These are phyloP conservation scores for Lepidiolamprologus cunningtoni DNA, from an alignment of 2,113 vertebrate genomes.

Conservation along the genomic window DNA sequence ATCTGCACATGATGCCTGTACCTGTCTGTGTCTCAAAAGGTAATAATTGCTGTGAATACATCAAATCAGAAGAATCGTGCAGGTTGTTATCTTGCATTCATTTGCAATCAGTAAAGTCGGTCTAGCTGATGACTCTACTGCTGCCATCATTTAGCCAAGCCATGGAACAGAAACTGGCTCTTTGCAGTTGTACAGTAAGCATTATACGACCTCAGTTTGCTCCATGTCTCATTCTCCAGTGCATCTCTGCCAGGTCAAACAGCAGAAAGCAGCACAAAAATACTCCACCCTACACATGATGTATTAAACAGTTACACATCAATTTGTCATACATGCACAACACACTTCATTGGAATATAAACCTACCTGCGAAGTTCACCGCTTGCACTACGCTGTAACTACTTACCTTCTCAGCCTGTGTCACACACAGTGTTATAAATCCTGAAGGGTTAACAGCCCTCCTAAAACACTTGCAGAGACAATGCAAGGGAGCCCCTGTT, in stretches of 20 bases:
- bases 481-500: slow-evolving; percentile 38
- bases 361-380: neutral
- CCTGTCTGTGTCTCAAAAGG: neutral
- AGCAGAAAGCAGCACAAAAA: neutral
- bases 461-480: slow-evolving; percentile 46
- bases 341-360: neutral
- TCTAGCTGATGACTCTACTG: neutral
- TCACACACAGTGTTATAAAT: slow-evolving; percentile 46
- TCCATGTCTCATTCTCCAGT: neutral
- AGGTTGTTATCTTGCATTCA: slow-evolving; percentile 25
- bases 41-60: neutral
- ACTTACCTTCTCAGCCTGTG: slow-evolving; percentile 36
- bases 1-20: neutral
- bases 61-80: neutral
- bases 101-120: slow-evolving; percentile 55
- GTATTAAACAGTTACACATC: neutral
- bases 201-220: slow-evolving; percentile 14
- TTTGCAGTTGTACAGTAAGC: neutral
- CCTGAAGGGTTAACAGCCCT: slow-evolving; percentile 65
- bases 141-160: slow-evolving; percentile 7
- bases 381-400: slow-evolving; percentile 28
- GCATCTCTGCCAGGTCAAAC: neutral
- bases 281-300: neutral
- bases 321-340: neutral
- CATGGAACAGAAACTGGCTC: neutral